A percentile compares a stretch with the other conserved stretches of the same genome.
Conservation (phyloP, 2,113 vertebrate genomes). For the Catagonus wagneri region DNA sequence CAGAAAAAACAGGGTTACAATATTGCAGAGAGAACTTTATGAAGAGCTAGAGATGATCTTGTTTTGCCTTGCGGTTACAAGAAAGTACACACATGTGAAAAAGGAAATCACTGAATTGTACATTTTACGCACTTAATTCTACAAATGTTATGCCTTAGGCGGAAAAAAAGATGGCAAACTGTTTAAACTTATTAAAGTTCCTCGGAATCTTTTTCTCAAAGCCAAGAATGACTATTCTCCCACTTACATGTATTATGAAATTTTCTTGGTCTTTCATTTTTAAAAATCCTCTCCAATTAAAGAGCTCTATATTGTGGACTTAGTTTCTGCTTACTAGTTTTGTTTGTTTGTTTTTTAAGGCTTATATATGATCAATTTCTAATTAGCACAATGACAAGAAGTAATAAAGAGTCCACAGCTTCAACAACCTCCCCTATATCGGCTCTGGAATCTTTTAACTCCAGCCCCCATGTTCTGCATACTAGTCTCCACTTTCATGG, state of each 20-base stretch:
- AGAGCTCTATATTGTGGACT: not conserved
- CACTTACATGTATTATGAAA: not conserved
- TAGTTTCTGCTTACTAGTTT: not conserved
- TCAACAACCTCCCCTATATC: not conserved
- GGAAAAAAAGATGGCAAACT: not conserved
- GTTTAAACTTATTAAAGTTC: conserved; percentile 35
- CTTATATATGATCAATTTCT: not conserved
- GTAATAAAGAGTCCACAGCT: not conserved
- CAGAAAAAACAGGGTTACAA: not conserved
- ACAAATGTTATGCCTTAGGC: not conserved
- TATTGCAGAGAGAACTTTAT: not conserved
- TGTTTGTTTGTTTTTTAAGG: not conserved
- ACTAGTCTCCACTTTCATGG: not conserved
- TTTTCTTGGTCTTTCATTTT: conserved; percentile 3
- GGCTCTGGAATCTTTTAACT: not conserved
- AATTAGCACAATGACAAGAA: conserved; percentile 18
- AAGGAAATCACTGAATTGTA: not conserved
- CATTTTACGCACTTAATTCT: not conserved
- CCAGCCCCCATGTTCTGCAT: not conserved
- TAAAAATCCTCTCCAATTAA: not conserved
- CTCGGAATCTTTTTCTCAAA: not conserved
- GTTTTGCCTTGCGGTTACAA: not conserved
- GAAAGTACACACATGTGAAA: not conserved
- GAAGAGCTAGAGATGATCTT: not conserved
- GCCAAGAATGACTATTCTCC: not conserved